Conservation (phyloP, 2,113 vertebrate species). For the Hydrochoerus hydrochaeris region DNA sequence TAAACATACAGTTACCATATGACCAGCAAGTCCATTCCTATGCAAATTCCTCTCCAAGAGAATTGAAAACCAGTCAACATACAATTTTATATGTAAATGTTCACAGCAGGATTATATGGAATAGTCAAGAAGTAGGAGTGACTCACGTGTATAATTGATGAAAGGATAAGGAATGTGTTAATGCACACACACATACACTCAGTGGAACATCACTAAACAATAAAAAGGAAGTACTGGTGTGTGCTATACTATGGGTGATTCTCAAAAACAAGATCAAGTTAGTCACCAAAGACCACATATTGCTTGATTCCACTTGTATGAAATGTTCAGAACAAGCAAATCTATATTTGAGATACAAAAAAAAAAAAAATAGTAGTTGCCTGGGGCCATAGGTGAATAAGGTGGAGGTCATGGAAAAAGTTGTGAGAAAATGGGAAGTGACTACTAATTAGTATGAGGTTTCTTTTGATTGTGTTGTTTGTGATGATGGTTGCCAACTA, state of each 20-base stretch:
- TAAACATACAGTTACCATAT: neutral
- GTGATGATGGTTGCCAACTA: neutral
- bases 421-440: neutral
- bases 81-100: neutral
- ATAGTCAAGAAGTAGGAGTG: neutral
- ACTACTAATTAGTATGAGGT: neutral
- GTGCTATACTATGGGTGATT: neutral
- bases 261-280: neutral
- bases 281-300: neutral
- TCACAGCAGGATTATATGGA: neutral
- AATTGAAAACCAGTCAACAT: neutral
- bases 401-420: too few relatives aligned
- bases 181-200: neutral
- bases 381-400: neutral
- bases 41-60: neutral
- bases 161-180: neutral
- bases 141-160: neutral
- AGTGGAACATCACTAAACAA: neutral
- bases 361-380: neutral
- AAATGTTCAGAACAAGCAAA: neutral
- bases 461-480: neutral
- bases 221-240: neutral
- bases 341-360: neutral
- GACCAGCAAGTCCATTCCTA: neutral
- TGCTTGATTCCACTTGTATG: neutral